Conservation (phyloP, 2,113 vertebrate genomes). For the Hymenochirus boettgeri region DNA sequence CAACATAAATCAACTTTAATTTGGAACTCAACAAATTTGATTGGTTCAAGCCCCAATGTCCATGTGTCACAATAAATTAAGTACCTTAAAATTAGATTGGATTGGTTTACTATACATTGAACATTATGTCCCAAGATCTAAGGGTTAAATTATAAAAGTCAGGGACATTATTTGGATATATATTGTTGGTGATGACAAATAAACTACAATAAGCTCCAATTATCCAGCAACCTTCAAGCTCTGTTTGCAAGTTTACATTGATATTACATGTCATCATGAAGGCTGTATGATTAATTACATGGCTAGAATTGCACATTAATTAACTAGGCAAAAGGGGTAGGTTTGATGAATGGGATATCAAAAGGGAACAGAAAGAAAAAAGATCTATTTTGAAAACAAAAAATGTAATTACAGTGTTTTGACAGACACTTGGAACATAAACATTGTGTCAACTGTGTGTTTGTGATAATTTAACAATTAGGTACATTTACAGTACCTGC, state of each 20-base stretch:
- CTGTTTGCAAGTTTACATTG: constrained; percentile 39
- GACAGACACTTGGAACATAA: constrained; percentile 32
- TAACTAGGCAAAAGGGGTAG: constrained; percentile 19
- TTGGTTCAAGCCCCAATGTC: no score
- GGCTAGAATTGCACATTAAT: constrained; percentile 42
- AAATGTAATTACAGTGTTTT: constrained; percentile 30
- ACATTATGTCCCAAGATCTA: not conserved
- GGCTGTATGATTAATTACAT: constrained; percentile 41
- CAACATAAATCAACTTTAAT: no score
- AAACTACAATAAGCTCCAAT: constrained; percentile 50
- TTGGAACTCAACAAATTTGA: no score
- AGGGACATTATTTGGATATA: constrained; percentile 16
- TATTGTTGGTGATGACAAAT: constrained; percentile 49
- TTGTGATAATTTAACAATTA: constrained; percentile 39
- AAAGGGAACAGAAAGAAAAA: constrained; percentile 32
- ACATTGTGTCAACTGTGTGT: constrained; percentile 33
- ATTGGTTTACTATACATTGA: not conserved
- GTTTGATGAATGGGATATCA: constrained; percentile 38
- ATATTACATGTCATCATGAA: constrained; percentile 34
- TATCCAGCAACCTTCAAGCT: constrained; percentile 46
- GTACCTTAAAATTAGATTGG: not conserved
- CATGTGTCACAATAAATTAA: not conserved
- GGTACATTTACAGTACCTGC: constrained; percentile 34
- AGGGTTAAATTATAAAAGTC: not conserved
- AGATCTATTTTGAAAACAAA: constrained; percentile 33